A percentile compares a stretch with the other conserved stretches of the same genome.
phyloP scores from a whole-genome alignment of 2,113 vertebrate genomes.

The Electrona antarctica region DNA sequence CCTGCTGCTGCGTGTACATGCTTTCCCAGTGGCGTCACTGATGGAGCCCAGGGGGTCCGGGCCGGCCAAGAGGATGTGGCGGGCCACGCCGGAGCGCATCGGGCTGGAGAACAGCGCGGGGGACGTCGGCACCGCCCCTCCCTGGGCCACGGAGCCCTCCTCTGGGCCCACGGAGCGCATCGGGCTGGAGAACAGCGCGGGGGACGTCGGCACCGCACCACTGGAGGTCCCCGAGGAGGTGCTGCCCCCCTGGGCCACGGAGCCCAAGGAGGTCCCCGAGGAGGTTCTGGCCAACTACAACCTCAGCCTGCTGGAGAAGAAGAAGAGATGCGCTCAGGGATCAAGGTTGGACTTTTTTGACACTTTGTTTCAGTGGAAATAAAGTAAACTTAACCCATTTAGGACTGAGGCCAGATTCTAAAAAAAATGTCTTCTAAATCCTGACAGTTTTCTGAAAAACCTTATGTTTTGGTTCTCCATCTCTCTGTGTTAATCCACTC shows the following conservation, averaged over 20 bases:
- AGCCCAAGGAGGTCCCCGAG: slow-evolving; percentile 87
- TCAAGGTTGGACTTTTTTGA: slow-evolving; percentile 77
- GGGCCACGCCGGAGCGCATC: slow-evolving; percentile 84
- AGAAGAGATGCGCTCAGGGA: slow-evolving; percentile 69
- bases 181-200: no score
- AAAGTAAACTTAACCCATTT: background rate
- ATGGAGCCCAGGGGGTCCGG: slow-evolving; percentile 70
- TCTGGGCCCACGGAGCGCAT: no score
- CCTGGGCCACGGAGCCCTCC: no score
- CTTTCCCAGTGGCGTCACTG: slow-evolving; percentile 61
- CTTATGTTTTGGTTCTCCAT: no score
- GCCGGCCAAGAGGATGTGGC: slow-evolving; percentile 81
- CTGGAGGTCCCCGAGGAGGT: background rate
- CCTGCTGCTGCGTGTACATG: slow-evolving; percentile 15
- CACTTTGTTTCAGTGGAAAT: background rate
- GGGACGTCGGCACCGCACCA: no score
- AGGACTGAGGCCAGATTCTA: no score
- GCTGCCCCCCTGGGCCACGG: slow-evolving; percentile 64
- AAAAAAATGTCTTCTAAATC: no score
- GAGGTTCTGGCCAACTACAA: slow-evolving; percentile 90
- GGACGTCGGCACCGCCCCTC: no score
- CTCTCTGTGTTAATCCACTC: no score
- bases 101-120: no score
- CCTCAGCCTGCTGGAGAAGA: slow-evolving; percentile 76
- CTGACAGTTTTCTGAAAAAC: no score